Evolutionary conservation across 2,113 vertebrate species (phyloP).

Genomic region (Saguinus midas): DNA sequence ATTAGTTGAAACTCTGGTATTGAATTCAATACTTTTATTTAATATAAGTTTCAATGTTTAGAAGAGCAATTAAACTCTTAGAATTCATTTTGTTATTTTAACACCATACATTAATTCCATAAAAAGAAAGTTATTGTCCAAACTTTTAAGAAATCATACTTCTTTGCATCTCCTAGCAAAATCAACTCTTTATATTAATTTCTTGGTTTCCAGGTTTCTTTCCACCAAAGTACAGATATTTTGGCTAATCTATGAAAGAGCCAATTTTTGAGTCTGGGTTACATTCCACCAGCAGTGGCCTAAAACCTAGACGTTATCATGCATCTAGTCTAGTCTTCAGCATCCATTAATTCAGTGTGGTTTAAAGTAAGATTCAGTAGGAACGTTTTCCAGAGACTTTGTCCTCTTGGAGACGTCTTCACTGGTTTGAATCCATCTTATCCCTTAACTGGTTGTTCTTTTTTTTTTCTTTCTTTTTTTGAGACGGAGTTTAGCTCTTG

Average conservation of each 20-base stretch:
- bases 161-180: neutral
- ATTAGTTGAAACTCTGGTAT: neutral
- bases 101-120: neutral
- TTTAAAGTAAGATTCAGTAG: neutral
- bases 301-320: neutral
- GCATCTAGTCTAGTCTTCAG: neutral
- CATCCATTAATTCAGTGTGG: neutral
- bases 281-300: neutral
- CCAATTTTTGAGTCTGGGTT: neutral
- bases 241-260: neutral
- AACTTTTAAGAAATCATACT: neutral
- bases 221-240: neutral
- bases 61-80: neutral
- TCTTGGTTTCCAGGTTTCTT: neutral
- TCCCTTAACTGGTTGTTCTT: neutral
- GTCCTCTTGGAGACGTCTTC: neutral
- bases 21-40: neutral
- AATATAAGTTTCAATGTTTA: neutral
- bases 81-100: constrained; percentile 21
- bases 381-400: neutral
- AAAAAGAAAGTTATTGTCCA: neutral
- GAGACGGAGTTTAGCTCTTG: no score
- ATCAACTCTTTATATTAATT: neutral
- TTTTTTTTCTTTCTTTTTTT: no score
- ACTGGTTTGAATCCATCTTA: neutral